Evolutionary conservation across 2,797 vertebrate genomes (phyloP), one percentile per base, ranked within the genome.

Genomic region (Lepilemur septentrionalis): DNA sequence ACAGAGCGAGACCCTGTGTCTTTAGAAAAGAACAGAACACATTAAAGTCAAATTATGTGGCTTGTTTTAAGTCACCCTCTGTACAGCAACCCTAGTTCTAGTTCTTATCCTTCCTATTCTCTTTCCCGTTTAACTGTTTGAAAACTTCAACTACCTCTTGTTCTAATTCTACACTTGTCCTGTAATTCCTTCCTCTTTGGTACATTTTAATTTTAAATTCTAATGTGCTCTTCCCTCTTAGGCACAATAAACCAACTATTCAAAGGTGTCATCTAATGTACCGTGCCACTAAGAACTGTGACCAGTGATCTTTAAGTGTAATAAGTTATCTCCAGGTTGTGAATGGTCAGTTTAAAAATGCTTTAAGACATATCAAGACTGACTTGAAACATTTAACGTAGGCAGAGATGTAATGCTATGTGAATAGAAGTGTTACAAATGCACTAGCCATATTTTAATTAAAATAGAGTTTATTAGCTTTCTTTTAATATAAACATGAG

Each of bases 381-480:
- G 52, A 84, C 1, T 30, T 73, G 80, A 93, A 89, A 85, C 48
- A 69, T 15, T 5, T n/a, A 73, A 20, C 8, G 61, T 76, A 86
- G 75, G 55, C 59, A 87, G 78, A 85, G 70, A 82, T 17, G 7
- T 41, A 75, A 67, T 87, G 63, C 79, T 89, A 57, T 7, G 23
- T 84, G 38, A 92, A 75, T 0, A 88, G 23, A 72, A 95, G 35
- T 83, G 79, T 85, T 93, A 98, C 76, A 98, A 98, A 97, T 59
- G 98, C 95, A 97, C 83, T 35, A 78, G 82, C 63, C 97, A 97
- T 94, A 94, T 97, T 96, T 98, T 99, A 99, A 98, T 99, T 99
- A 99, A 99, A 99, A 99, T 99, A 99, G 98, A 99, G 98, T 99
- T 99, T 99, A 99, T 99, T 99, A 99, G 98, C 98, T 98, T 99